A percentile compares a stretch with the other conserved stretches of the same genome.
phyloP scores from a whole-genome alignment of 2,888 invertebrate species.

The Eilema griseolum region DNA sequence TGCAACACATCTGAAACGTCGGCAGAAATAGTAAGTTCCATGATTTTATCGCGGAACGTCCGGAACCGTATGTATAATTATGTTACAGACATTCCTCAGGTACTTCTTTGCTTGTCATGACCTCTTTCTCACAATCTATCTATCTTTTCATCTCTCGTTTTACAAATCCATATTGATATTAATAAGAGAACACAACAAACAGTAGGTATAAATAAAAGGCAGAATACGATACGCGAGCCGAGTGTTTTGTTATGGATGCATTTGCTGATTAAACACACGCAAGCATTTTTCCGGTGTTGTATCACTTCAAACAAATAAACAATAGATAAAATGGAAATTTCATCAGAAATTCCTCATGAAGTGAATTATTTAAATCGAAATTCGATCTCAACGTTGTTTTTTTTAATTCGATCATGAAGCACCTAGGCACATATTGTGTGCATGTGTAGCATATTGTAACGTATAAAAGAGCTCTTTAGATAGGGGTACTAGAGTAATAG shows the following conservation, averaged over 20 bases:
- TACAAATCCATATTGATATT: not conserved
- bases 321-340: slow-evolving; percentile 1
- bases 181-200: not conserved
- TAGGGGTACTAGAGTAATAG: too few relatives aligned
- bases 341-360: not conserved
- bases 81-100: not conserved
- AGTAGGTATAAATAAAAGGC: not conserved
- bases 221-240: not conserved
- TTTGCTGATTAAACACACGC: slow-evolving; percentile 7
- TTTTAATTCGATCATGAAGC: too few relatives aligned
- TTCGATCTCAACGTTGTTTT: not conserved
- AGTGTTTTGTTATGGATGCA: not conserved
- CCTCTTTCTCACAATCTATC: not conserved
- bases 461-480: too few relatives aligned
- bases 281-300: not conserved
- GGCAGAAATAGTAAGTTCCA: too few relatives aligned
- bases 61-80: too few relatives aligned
- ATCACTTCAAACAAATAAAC: not conserved
- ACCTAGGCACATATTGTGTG: too few relatives aligned
- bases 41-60: too few relatives aligned
- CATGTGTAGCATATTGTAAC: too few relatives aligned
- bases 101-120: not conserved
- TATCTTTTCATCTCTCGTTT: not conserved
- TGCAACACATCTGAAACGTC: too few relatives aligned
- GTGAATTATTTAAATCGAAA: not conserved